Evolutionary conservation across 2,797 vertebrate genomes (phyloP).

Genomic region (Rhinella marina): DNA sequence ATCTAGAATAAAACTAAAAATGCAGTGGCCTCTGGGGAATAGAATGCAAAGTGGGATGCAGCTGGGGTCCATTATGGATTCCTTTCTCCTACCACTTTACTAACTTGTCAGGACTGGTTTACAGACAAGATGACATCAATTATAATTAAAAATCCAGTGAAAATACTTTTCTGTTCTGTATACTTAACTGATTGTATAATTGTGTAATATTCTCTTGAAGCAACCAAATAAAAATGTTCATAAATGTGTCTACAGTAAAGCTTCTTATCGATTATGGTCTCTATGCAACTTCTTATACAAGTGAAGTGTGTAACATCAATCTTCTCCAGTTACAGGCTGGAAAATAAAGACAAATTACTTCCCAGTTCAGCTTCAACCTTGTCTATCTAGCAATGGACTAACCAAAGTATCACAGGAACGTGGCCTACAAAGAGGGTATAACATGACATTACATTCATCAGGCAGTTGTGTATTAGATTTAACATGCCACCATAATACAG

Average conservation of each 20-base stretch:
- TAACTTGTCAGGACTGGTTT: slow-evolving; percentile 1
- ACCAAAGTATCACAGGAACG: no score
- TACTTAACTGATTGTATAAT: slow-evolving; percentile 12
- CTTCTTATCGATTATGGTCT: not conserved
- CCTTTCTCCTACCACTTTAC: not conserved
- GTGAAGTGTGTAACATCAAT: not conserved
- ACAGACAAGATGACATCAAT: slow-evolving; percentile 16
- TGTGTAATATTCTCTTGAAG: not conserved
- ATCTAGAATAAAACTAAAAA: not conserved
- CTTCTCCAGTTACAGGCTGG: not conserved
- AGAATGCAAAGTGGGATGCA: not conserved
- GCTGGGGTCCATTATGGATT: not conserved
- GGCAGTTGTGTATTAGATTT: not conserved
- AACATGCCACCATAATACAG: not conserved
- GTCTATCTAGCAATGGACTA: not conserved
- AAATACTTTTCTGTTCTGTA: not conserved
- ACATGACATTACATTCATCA: not conserved
- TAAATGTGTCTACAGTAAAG: not conserved
- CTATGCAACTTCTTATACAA: not conserved
- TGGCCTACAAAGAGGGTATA: not conserved
- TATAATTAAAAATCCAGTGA: not conserved
- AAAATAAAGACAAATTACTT: not conserved
- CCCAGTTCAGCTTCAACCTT: not conserved
- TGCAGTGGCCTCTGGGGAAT: not conserved
- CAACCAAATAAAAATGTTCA: slow-evolving; percentile 16